Conservation (phyloP, 1,140 invertebrate species). For the Neodiprion pinetum region DNA sequence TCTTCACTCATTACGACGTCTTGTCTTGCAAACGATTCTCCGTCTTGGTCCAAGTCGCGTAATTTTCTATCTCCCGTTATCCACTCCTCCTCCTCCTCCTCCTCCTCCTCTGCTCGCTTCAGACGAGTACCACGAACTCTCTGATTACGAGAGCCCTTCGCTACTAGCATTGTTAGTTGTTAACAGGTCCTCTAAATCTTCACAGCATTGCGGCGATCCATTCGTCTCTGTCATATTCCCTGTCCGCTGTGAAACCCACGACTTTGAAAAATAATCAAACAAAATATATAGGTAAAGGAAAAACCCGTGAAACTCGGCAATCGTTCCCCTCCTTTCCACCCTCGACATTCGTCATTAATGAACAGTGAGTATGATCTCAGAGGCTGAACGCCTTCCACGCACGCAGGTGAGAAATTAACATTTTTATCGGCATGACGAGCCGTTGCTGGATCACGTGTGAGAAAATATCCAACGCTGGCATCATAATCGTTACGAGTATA, state of each 20-base stretch:
- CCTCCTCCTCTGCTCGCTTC: not conserved
- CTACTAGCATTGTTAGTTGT: not conserved
- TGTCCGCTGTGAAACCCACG: not conserved
- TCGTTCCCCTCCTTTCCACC: no score
- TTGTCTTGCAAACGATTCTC: constrained; percentile 52
- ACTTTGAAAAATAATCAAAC: not conserved
- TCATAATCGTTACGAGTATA: not conserved
- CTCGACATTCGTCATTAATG: no score
- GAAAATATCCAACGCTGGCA: not conserved
- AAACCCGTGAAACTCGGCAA: not conserved
- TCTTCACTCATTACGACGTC: constrained; percentile 53
- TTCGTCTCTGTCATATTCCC: not conserved
- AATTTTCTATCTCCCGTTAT: not conserved
- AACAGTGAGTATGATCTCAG: no score
- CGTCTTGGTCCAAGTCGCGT: constrained; percentile 16
- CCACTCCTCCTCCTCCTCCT: not conserved
- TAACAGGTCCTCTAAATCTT: constrained; percentile 1
- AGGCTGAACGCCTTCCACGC: no score
- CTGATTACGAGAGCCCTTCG: not conserved
- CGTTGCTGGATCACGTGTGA: no score
- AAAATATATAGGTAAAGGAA: not conserved
- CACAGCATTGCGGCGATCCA: not conserved
- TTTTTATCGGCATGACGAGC: no score
- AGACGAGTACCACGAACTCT: not conserved
- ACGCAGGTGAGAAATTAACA: no score